Percentiles rank a stretch among this genome's conserved stretches.
Evolutionary conservation across 2,113 vertebrate species (phyloP).

Genomic region (Pygoscelis antarcticus): DNA sequence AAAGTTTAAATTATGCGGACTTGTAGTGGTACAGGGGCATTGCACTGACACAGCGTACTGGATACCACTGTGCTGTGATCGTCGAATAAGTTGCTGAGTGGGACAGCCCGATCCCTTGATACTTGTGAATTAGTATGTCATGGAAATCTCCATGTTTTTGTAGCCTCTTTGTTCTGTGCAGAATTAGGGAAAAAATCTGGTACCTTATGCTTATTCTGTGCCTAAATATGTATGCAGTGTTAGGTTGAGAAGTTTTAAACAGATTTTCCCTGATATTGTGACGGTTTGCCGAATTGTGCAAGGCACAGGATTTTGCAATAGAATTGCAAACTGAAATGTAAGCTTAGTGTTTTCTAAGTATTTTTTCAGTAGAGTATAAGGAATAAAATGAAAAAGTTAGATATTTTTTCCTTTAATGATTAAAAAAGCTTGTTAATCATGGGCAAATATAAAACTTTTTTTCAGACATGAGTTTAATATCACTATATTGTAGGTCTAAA

Average conservation of each 20-base stretch:
- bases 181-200: neutral
- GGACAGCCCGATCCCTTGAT: neutral
- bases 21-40: neutral
- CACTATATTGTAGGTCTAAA: neutral
- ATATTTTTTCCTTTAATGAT: neutral
- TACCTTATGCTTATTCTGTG: neutral
- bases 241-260: neutral
- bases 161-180: neutral
- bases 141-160: neutral
- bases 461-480: neutral
- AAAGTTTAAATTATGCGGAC: neutral
- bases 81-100: neutral
- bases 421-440: neutral
- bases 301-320: neutral
- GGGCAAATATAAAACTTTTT: neutral
- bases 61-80: neutral
- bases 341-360: neutral
- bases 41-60: neutral
- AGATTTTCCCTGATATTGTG: neutral
- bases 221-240: neutral
- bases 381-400: neutral
- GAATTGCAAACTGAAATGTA: neutral
- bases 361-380: neutral
- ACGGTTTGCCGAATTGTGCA: neutral
- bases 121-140: neutral